Conservation (phyloP, 2,888 invertebrate species). For the Patella caerulea region DNA sequence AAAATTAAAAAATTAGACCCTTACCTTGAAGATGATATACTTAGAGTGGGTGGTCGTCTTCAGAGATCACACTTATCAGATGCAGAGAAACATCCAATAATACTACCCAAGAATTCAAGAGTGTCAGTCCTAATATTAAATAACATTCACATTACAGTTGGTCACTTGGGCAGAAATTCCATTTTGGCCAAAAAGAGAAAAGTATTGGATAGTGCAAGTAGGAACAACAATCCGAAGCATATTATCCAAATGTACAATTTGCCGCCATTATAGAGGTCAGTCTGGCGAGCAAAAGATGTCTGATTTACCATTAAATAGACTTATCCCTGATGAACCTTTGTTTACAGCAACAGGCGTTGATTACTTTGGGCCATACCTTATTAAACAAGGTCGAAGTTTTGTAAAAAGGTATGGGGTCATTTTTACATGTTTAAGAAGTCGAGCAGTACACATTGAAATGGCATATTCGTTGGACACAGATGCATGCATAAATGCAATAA, state of each 20-base stretch:
- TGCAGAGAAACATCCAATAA: constrained; percentile 18
- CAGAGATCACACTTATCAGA: neutral
- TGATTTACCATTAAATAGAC: constrained; percentile 8
- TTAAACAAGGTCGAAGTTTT: constrained; percentile 27
- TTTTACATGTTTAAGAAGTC: constrained; percentile 30
- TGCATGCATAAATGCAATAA: constrained; percentile 27
- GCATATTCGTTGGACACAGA: constrained; percentile 27
- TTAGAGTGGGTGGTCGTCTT: constrained; percentile 15
- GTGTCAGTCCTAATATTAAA: constrained; percentile 19
- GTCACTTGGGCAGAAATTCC: constrained; percentile 13
- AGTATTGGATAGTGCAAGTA: constrained; percentile 20
- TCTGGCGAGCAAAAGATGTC: constrained; percentile 10
- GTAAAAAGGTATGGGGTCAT: constrained; percentile 36
- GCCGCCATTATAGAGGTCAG: constrained; percentile 8
- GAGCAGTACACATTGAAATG: constrained; percentile 36
- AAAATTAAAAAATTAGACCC: constrained; percentile 16
- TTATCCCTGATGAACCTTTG: constrained; percentile 6
- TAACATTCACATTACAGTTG: constrained; percentile 14
- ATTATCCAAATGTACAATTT: constrained; percentile 11
- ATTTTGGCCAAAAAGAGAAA: constrained; percentile 9
- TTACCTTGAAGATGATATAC: neutral
- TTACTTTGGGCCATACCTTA: constrained; percentile 30
- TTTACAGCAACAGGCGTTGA: constrained; percentile 29
- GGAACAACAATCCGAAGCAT: neutral
- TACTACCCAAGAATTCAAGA: constrained; percentile 18